Evolutionary conservation across 2,888 invertebrate species (phyloP), one percentile per base, ranked within the genome.

Genomic region (Abscondita cerata): DNA sequence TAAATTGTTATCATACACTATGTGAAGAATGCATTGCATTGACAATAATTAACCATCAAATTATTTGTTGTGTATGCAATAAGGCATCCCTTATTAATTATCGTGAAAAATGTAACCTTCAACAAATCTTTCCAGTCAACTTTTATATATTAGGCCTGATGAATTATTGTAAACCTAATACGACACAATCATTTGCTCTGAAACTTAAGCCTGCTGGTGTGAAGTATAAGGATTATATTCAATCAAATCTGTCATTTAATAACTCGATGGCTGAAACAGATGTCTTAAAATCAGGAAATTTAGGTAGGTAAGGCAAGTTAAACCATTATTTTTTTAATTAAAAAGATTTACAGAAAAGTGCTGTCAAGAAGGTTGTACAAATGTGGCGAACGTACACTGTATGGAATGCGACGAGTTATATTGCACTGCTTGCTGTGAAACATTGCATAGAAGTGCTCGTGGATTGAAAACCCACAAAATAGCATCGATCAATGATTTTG

Each of bases 1-100:
- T 91, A 59, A 72, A 82, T 62, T 92, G 92, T 73, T 87, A 87
- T 0, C 92, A 92, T 75, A 82, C 86, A 1, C 81, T 87, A 70
- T 92, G 92, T 70, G 87, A 88, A 67, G 83, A 80, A 50, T 92
- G 91, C 73, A 74, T 87, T 11, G 78, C 73, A 34, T 80, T 77
- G 60, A 75, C 80, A 18, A 62, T 78, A 0, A 79, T 76, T 66
- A 81, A 80, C 68, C 83, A 74, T 5, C 63, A 67, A 44, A 54
- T 85, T 38, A 77, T 79, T 47, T 87, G 87, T 71, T 80, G 80
- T 65, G 72, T 83, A 57, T 87, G 87, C 74, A 74, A 78, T 6
- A 70, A 75, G 5, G 69, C 77, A 36, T 80, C 82, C 70, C 69
- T 79, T 34, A 50, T 81, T 62, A 33, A 34, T 60, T 38, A 64